These are phyloP conservation scores for Galagoides demidoff DNA, from an alignment of 2,797 vertebrate genomes.

Conservation along the genomic window DNA sequence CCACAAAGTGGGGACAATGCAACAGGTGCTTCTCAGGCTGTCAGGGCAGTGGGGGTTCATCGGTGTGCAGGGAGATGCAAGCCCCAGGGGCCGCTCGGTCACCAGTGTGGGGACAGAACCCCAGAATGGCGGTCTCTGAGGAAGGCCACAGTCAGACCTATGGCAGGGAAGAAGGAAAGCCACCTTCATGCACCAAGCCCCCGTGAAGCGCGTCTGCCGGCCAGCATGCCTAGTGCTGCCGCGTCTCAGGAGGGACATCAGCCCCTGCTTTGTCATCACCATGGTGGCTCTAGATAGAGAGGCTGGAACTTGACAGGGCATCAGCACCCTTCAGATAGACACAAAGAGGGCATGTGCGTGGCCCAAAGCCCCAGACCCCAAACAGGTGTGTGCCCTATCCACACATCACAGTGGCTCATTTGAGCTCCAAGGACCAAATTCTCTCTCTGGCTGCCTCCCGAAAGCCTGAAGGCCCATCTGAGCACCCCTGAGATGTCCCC, in stretches of 20 bases:
- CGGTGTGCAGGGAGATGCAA: rapidly evolving
- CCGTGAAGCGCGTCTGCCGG: rapidly evolving
- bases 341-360: background rate
- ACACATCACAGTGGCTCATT: rapidly evolving
- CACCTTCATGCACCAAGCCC: rapidly evolving
- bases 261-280: rapidly evolving
- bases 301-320: rapidly evolving
- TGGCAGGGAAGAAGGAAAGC: rapidly evolving
- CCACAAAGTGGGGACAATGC: rapidly evolving
- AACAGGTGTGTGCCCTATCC: no score
- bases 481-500: background rate
- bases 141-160: background rate
- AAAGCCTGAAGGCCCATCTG: background rate
- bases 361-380: background rate
- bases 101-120: background rate
- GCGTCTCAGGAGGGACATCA: rapidly evolving
- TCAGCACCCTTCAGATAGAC: background rate
- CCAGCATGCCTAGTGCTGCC: rapidly evolving
- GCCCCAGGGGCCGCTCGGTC: rapidly evolving
- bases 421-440: background rate
- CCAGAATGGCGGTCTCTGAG: rapidly evolving
- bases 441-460: background rate
- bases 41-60: rapidly evolving
- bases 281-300: rapidly evolving
- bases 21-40: rapidly evolving